Base-by-base conservation (phyloP, 2,888 invertebrate genomes). In the Rugalucina vietnamica region DNA sequence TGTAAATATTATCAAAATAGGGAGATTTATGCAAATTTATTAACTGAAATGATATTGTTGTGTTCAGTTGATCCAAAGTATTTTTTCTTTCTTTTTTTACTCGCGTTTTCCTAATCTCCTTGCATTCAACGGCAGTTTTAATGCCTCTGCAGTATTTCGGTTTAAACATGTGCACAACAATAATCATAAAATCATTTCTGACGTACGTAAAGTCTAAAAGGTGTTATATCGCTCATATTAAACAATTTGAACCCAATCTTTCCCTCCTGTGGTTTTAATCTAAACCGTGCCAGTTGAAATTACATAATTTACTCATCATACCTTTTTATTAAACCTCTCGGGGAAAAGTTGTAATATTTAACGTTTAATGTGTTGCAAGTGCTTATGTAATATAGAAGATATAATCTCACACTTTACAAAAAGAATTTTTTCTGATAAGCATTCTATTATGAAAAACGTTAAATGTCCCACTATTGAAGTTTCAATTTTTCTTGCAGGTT, bases 191-290 rank as follows among this genome's bases (percentile, higher is more conserved):
- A 43, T 43, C 43, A 18, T 18, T 43, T 43, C 43, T 43, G 10
- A 43, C 10, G 43, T 43, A 18, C 18, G 29, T 29, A 24, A n/a
- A n/a, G n/a, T n/a, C n/a, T n/a, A n/a, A n/a, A n/a, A n/a, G n/a
- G n/a, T 60, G 60, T 5, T 60, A 60, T 60, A 60, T 60, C 60
- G 60, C 60, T 29, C 60, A 24, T 60, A 60, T 60, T 60, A 60
- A 60, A 60, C 60, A 60, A 60, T 60, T 60, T 60, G 29, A 60
- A 60, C 5, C 29, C 60, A 60, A 60, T 60, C 60, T 60, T 29
- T 27, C 14, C 29, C 60, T 27, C 60, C 60, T 60, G 60, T 27
- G 24, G 60, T 60, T 60, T 60, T 60, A 60, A 60, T 60, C 60
- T 27, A 29, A 18, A 60, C 5, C 60, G 3, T 60, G 60, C 60